phyloP scores from a whole-genome alignment of 1,140 invertebrate species.

The Ylistrum balloti region DNA sequence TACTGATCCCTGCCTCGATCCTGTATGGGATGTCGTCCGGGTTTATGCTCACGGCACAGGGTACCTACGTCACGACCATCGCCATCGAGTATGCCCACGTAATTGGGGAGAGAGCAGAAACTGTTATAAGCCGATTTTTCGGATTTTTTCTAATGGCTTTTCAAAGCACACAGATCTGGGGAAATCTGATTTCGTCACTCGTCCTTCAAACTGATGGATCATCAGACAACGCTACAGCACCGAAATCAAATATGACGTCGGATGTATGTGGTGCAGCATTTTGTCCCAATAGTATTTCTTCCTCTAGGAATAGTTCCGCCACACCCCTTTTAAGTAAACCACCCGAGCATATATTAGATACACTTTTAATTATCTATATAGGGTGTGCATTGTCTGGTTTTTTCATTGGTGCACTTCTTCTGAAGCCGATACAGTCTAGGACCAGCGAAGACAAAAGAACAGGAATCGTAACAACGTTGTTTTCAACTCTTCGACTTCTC shows the following conservation, averaged over 20 bases:
- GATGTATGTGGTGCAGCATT: neutral
- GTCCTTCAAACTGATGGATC: neutral
- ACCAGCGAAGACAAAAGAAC: neutral
- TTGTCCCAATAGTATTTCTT: neutral
- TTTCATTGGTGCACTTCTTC: neutral
- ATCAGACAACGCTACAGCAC: neutral
- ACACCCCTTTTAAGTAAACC: neutral
- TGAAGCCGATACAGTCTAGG: neutral
- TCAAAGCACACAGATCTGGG: neutral
- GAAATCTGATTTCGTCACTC: neutral
- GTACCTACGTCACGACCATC: neutral
- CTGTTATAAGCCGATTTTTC: constrained; percentile 21
- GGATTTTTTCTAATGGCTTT: constrained; percentile 23
- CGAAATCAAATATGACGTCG: neutral
- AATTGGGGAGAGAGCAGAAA: neutral
- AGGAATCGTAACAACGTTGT: neutral
- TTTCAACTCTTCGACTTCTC: neutral
- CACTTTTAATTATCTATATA: neutral
- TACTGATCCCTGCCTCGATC: neutral
- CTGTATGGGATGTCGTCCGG: neutral
- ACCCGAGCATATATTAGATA: neutral
- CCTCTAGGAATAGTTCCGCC: neutral
- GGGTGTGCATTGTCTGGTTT: neutral
- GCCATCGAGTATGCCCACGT: neutral
- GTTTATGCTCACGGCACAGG: neutral